Percentiles rank a stretch among this genome's conserved stretches.
phyloP scores from a whole-genome alignment of 2,113 vertebrate genomes.

The Ochotona curzoniae region DNA sequence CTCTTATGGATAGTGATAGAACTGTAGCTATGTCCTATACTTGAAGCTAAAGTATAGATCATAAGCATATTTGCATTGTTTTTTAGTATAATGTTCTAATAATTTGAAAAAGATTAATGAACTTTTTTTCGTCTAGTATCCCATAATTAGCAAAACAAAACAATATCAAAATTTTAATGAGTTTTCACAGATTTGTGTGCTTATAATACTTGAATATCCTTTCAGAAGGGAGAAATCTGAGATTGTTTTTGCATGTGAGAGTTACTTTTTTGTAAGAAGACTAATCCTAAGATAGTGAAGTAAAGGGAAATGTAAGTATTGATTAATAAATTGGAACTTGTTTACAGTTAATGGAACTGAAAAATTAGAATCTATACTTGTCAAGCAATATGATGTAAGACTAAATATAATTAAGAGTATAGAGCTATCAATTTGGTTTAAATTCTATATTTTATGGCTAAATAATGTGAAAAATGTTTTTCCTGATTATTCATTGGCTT shows the following conservation, averaged over 20 bases:
- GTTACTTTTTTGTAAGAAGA: neutral
- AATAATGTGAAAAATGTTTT: slow-evolving; percentile 65
- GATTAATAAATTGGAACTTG: slow-evolving; percentile 42
- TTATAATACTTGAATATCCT: slow-evolving; percentile 70
- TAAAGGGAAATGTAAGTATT: neutral
- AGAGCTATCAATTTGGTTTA: slow-evolving; percentile 15
- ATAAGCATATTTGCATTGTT: slow-evolving; percentile 9
- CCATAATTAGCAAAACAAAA: slow-evolving; percentile 52
- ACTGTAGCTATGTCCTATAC: slow-evolving; percentile 22
- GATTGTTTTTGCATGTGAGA: neutral
- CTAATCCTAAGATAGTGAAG: neutral
- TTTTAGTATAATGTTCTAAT: slow-evolving; percentile 24
- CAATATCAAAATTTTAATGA: slow-evolving; percentile 35
- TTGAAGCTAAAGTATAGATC: slow-evolving; percentile 58
- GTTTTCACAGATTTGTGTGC: slow-evolving; percentile 33
- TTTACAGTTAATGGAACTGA: slow-evolving; percentile 38
- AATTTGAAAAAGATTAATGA: slow-evolving; percentile 29
- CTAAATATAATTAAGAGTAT: neutral
- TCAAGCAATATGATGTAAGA: slow-evolving; percentile 36
- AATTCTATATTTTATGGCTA: slow-evolving; percentile 56
- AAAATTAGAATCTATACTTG: slow-evolving; percentile 12
- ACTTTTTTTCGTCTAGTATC: neutral
- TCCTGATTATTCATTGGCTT: slow-evolving; percentile 41
- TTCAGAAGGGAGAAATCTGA: neutral
- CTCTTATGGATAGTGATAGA: neutral